Conservation (phyloP, 2,797 vertebrate genomes). For the Sarcoramphus papa region DNA sequence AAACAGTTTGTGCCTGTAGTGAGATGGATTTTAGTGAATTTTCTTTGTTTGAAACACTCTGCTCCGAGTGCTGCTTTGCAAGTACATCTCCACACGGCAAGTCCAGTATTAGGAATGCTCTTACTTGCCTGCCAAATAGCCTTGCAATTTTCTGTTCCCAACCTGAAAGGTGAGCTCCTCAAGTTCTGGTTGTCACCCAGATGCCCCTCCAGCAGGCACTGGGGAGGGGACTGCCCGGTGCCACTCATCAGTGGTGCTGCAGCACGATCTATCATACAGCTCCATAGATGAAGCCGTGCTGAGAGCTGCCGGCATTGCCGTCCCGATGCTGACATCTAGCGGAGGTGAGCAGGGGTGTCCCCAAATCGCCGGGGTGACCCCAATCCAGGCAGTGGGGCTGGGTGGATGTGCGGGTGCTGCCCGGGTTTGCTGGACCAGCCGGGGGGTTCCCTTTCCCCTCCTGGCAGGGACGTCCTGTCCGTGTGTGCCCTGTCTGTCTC, state of each 20-base stretch:
- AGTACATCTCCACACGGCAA: rapidly evolving
- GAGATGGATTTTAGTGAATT: not conserved
- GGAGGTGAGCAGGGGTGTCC: not conserved
- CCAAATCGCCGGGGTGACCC: not conserved
- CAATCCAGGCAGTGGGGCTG: not conserved
- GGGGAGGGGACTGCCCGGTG: not conserved
- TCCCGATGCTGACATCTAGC: conserved; percentile 27
- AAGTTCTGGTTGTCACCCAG: not conserved
- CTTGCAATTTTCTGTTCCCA: not conserved
- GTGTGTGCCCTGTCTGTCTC: not conserved
- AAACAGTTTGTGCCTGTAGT: not conserved
- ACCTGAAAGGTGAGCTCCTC: not conserved
- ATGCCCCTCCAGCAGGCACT: not conserved
- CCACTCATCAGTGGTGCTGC: not conserved
- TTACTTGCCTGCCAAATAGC: not conserved
- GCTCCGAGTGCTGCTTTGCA: not conserved
- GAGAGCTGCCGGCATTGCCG: rapidly evolving
- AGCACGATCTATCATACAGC: rapidly evolving
- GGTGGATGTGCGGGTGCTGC: not conserved
- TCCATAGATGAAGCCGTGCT: rapidly evolving
- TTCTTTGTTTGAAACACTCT: not conserved
- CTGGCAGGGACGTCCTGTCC: not conserved
- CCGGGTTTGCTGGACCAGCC: not conserved
- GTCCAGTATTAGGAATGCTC: not conserved
- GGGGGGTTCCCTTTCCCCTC: not conserved